These are phyloP conservation scores for Brachylomia viminalis DNA, from an alignment of 2,888 invertebrate genomes.

Conservation along the genomic window DNA sequence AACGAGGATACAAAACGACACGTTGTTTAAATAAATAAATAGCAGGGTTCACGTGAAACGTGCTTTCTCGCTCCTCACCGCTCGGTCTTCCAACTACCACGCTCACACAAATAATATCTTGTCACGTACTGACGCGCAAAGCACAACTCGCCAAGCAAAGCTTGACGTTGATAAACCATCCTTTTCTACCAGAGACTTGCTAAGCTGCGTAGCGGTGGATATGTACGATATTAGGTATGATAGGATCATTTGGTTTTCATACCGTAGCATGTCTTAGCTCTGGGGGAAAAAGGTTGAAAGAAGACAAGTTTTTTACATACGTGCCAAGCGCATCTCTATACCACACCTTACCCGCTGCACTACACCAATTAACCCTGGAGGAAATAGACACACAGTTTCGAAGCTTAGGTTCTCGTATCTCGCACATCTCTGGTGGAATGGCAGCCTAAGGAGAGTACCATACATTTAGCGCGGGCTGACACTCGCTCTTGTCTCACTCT, in stretches of 20 bases:
- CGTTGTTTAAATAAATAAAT: too few relatives aligned
- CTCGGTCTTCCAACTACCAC: background rate
- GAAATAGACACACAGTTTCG: background rate
- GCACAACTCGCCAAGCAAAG: background rate
- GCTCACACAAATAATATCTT: background rate
- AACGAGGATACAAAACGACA: too few relatives aligned
- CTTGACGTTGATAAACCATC: background rate
- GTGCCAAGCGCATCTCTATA: too few relatives aligned
- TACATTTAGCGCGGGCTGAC: slow-evolving; percentile 75
- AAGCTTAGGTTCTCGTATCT: background rate
- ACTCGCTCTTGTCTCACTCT: slow-evolving; percentile 77
- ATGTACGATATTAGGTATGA: background rate
- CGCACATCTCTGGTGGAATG: background rate
- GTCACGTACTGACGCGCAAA: background rate
- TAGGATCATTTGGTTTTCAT: background rate
- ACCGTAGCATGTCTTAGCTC: background rate
- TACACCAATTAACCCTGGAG: background rate
- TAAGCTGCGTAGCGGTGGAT: background rate
- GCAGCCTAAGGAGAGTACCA: slow-evolving; percentile 64
- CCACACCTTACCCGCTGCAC: background rate
- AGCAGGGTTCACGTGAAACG: background rate
- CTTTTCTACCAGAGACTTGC: background rate
- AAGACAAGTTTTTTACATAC: too few relatives aligned
- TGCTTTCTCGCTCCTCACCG: background rate
- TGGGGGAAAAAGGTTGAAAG: background rate